phyloP scores from a whole-genome alignment of 1,140 invertebrate species.

The Leptopilina clavipes region DNA sequence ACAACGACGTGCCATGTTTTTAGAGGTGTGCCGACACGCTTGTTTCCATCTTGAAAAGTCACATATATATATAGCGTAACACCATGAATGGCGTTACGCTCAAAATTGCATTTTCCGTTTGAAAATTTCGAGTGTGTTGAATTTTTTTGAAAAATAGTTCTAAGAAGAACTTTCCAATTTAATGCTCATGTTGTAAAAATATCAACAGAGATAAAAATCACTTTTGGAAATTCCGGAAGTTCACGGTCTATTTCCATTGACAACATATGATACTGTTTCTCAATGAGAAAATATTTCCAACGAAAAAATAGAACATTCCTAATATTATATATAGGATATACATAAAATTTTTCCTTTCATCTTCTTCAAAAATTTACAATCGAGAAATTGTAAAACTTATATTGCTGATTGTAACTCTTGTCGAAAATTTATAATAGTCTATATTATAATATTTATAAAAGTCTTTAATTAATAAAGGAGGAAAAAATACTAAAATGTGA shows the following conservation, averaged over 20 bases:
- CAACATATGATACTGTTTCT: neutral
- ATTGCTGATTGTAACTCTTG: too few relatives aligned
- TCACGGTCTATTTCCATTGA: neutral
- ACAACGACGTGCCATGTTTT: conserved; percentile 23
- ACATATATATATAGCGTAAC: neutral
- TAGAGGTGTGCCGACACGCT: conserved; percentile 24
- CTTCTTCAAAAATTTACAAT: too few relatives aligned
- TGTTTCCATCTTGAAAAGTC: conserved; percentile 13
- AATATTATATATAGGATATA: too few relatives aligned
- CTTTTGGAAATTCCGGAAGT: conserved; percentile 2
- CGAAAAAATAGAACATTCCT: too few relatives aligned
- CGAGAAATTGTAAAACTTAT: too few relatives aligned
- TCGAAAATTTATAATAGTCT: too few relatives aligned
- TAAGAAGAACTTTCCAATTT: neutral
- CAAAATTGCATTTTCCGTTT: conserved; percentile 29
- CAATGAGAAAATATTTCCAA: neutral
- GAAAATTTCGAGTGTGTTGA: conserved; percentile 9
- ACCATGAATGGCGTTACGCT: neutral
- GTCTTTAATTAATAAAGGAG: too few relatives aligned
- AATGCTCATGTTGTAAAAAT: neutral
- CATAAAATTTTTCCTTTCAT: too few relatives aligned
- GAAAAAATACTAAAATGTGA: too few relatives aligned
- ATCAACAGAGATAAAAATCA: conserved; percentile 13
- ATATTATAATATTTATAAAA: too few relatives aligned
- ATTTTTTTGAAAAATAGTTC: neutral